Conservation (phyloP, 2,113 vertebrate genomes). For the Chaenocephalus aceratus region DNA sequence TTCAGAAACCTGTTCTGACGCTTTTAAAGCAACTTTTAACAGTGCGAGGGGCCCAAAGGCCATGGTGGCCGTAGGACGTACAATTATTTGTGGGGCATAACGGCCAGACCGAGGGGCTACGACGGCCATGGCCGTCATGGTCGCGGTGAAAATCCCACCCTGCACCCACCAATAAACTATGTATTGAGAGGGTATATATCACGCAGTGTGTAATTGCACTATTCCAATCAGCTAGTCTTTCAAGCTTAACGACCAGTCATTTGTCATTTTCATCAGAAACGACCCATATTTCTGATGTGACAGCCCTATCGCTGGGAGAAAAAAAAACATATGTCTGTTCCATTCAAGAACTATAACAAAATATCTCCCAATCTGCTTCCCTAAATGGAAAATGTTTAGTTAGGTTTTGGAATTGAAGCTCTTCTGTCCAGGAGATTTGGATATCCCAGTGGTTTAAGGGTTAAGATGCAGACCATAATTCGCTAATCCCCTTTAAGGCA, state of each 20-base stretch:
- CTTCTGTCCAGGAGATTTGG: not conserved
- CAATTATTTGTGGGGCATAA: too few species aligned
- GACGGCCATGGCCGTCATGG: too few species aligned
- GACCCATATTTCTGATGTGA: not conserved
- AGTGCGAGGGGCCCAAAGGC: too few species aligned
- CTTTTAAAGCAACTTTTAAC: too few species aligned
- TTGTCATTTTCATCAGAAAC: not conserved
- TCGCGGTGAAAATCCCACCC: too few species aligned
- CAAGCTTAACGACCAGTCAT: not conserved
- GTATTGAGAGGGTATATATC: too few species aligned
- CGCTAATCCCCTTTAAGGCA: not conserved
- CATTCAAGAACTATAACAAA: not conserved
- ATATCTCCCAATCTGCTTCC: not conserved
- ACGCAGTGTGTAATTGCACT: not conserved
- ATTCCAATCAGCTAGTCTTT: not conserved
- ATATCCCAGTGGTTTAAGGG: not conserved
- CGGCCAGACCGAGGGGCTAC: too few species aligned
- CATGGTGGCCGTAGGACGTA: too few species aligned
- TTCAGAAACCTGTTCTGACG: too few species aligned
- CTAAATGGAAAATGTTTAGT: not conserved
- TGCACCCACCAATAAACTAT: not conserved
- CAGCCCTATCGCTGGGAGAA: not conserved
- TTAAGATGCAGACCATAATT: not conserved
- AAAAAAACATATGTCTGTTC: not conserved
- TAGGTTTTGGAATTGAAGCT: too few species aligned